Evolutionary conservation across 2,113 vertebrate species (phyloP).

Genomic region (Pygathrix nemaeus): DNA sequence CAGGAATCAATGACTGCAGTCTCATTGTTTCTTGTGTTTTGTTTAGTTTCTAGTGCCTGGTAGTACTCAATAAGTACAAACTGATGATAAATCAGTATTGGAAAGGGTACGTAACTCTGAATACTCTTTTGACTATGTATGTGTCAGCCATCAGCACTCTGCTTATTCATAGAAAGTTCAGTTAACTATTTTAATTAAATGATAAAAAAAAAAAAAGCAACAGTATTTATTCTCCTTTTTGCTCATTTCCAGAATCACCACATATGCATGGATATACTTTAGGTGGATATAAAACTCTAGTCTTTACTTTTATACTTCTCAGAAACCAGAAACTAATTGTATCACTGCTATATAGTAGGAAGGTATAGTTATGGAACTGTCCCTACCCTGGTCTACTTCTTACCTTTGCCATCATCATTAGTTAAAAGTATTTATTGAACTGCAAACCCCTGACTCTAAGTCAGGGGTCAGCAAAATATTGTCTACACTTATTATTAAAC

Average conservation of each 20-base stretch:
- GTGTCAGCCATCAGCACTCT: constrained; percentile 23
- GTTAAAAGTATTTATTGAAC: constrained; percentile 6
- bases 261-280: neutral
- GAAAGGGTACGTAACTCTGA: neutral
- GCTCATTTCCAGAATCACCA: constrained; percentile 37
- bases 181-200: constrained; percentile 13
- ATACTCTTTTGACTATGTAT: neutral
- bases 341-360: neutral
- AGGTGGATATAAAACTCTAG: neutral
- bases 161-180: neutral
- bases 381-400: neutral
- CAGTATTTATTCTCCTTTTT: neutral
- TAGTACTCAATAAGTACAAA: neutral
- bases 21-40: neutral
- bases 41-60: neutral
- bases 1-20: neutral
- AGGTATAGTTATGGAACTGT: neutral
- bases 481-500: neutral
- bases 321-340: constrained; percentile 28
- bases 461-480: neutral
- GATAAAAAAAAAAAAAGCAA: neutral
- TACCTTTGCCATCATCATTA: neutral
- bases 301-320: constrained; percentile 15
- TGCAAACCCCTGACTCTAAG: neutral
- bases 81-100: neutral